Evolutionary conservation across 2,797 vertebrate genomes (phyloP), one percentile per base, ranked within the genome.

Genomic region (Pipistrellus pipistrellus): DNA sequence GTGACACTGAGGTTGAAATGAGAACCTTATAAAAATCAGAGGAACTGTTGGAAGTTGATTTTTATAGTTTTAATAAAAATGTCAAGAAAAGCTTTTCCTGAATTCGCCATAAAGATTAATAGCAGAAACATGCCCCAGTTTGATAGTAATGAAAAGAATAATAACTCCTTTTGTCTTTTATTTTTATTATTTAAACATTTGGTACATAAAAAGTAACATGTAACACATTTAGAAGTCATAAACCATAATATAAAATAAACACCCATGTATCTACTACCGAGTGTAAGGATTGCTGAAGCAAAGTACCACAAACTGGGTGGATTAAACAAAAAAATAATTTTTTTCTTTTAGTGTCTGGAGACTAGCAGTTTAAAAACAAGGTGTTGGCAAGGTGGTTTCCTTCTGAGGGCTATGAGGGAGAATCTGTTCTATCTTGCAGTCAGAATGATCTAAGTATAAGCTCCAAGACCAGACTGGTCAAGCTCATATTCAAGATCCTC

Each of bases 21-120:
- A 84, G 93, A 93, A 32, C 44, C 32, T 21, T 44, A 57, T 55
- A 73, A 72, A 96, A 93, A 83, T 51, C 48, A 85, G 83, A 46
- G 44, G 32, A 35, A 55, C 3, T 76, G 55, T 73, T 95, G 48
- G 27, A 93, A 89, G 62, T 80, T 82, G 62, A 69, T 44, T 77
- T 94, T 95, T 81, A 91, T 88, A 76, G 66, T 93, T 92, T 94
- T 85, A 88, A 94, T 92, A 90, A 96, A 91, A 91, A 73, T 84
- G 27, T 75, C 81, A 41, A 57, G 68, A 71, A 73, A 77, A 84
- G 4, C 21, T 91, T 91, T 76, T 25, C 87, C 95, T 59, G n/a
- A 85, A 86, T 84, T 83, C 93, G 25, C 59, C 48, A 62, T 68
- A 27, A 78, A 95, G 23, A 77, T 91, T 76, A 92, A 57, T 84